A percentile compares a stretch with the other conserved stretches of the same genome.
Conservation (phyloP, 2,797 vertebrate species). For the Clangula hyemalis region DNA sequence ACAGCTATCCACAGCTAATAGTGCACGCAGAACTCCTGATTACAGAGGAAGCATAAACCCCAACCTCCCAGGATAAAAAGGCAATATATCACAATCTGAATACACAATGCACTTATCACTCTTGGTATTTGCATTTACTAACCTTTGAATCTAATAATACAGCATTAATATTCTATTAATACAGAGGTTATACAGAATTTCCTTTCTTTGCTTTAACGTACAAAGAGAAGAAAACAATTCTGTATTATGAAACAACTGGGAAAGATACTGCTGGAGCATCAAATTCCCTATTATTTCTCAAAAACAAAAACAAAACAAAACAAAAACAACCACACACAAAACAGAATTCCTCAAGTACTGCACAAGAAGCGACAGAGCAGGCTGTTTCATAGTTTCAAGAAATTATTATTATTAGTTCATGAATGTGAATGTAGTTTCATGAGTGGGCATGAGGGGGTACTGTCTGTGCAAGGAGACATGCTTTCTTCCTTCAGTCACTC, state of each 20-base stretch:
- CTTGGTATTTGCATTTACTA: neutral
- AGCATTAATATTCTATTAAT: neutral
- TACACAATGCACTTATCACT: neutral
- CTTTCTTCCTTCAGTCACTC: neutral
- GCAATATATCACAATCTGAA: neutral
- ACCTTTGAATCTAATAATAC: conserved; percentile 6
- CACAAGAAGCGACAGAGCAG: accelerated
- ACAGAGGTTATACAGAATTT: neutral
- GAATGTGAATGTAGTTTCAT: neutral
- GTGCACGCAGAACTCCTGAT: neutral
- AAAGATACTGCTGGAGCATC: neutral
- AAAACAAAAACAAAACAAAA: neutral
- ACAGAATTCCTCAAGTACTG: neutral
- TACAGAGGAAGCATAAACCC: neutral
- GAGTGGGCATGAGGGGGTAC: neutral
- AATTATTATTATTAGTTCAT: neutral
- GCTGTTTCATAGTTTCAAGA: neutral
- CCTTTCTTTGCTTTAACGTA: neutral
- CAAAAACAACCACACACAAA: neutral
- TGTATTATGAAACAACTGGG: neutral
- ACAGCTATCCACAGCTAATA: neutral
- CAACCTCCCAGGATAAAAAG: neutral
- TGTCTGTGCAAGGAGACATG: neutral
- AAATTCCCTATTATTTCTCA: neutral
- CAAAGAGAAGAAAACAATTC: neutral